phyloP scores from a whole-genome alignment of 2,888 invertebrate genomes.

The Arge pagana region DNA sequence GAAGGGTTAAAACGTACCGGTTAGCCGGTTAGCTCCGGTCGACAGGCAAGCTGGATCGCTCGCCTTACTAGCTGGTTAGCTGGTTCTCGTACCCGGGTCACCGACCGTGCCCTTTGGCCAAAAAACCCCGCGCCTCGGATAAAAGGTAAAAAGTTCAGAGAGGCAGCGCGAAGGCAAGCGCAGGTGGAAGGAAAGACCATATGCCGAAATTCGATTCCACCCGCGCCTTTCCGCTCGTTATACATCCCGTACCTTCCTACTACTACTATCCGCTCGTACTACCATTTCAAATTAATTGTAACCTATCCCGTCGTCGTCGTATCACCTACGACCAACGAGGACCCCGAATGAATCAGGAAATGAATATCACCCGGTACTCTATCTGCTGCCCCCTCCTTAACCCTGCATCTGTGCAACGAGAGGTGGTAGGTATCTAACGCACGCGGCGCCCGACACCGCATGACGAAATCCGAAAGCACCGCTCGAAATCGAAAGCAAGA shows the following conservation, averaged over 20 bases:
- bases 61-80: no score
- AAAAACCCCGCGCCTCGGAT: conserved; percentile 25
- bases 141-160: conserved; percentile 40
- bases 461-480: no score
- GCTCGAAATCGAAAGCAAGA: no score
- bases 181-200: conserved; percentile 51
- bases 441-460: no score
- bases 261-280: background rate
- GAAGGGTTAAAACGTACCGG: conserved; percentile 33
- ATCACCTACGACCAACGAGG: background rate
- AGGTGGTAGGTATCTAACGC: no score
- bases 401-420: no score
- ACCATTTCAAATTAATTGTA: conserved; percentile 17
- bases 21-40: conserved; percentile 19
- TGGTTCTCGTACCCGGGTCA: conserved; percentile 34
- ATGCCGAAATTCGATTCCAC: conserved; percentile 52
- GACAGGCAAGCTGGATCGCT: no score
- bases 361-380: no score
- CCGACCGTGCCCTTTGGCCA: conserved; percentile 40
- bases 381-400: no score
- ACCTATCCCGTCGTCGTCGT: conserved; percentile 10
- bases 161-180: conserved; percentile 32
- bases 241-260: conserved; percentile 4
- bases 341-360: conserved; percentile 5
- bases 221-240: conserved; percentile 46